Conservation (phyloP, 2,888 invertebrate genomes). For the Yponomeuta evonymella region DNA sequence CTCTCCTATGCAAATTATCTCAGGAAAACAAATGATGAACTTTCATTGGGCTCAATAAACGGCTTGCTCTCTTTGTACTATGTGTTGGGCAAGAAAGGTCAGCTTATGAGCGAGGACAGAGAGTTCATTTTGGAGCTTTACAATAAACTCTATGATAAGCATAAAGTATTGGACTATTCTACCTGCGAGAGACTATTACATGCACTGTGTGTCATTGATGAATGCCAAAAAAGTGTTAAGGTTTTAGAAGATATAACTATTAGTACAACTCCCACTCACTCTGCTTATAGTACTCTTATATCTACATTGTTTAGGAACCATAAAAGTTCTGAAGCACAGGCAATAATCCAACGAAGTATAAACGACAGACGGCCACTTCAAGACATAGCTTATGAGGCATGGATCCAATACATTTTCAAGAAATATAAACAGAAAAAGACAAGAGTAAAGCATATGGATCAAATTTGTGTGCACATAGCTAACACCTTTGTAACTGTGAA, state of each 20-base stretch:
- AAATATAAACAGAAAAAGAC: constrained; percentile 48
- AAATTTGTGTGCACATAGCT: constrained; percentile 75
- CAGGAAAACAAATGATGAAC: constrained; percentile 51
- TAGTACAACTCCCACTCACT: constrained; percentile 56
- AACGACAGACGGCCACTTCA: constrained; percentile 53
- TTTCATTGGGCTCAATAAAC: constrained; percentile 76
- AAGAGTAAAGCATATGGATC: constrained; percentile 64
- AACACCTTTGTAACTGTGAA: constrained; percentile 55
- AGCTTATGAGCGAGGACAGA: constrained; percentile 62
- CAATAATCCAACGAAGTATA: constrained; percentile 75
- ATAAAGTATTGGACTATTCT: constrained; percentile 75
- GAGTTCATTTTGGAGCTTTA: constrained; percentile 72
- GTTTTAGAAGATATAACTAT: constrained; percentile 77
- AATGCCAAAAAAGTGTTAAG: constrained; percentile 79
- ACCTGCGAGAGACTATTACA: constrained; percentile 78
- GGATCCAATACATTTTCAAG: constrained; percentile 66
- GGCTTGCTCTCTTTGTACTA: constrained; percentile 76
- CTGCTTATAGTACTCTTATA: constrained; percentile 71
- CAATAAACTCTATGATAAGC: constrained; percentile 60
- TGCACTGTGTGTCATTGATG: constrained; percentile 78
- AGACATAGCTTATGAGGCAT: constrained; percentile 66
- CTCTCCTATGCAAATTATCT: constrained; percentile 77
- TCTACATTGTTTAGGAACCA: constrained; percentile 77
- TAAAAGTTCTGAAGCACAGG: constrained; percentile 77
- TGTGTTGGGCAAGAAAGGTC: constrained; percentile 36